Evolutionary conservation across 2,113 vertebrate genomes (phyloP).

Genomic region (Burhinus oedicnemus): DNA sequence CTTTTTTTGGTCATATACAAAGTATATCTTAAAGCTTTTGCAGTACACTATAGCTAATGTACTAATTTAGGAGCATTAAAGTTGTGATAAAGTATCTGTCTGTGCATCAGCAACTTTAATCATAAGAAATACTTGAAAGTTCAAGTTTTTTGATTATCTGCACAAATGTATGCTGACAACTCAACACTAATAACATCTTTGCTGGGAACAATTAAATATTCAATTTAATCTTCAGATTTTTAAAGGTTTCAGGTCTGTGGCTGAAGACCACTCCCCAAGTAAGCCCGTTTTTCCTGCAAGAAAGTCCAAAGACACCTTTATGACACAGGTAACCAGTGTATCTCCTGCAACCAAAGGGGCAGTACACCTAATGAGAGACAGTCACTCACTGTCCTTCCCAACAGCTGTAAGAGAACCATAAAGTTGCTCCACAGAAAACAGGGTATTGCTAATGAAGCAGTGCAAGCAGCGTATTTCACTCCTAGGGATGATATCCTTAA

Average conservation of each 20-base stretch:
- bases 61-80: not conserved
- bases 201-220: not conserved
- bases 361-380: not conserved
- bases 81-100: not conserved
- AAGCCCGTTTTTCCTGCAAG: not conserved
- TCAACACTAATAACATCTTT: not conserved
- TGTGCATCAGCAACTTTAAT: not conserved
- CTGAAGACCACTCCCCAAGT: not conserved
- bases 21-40: not conserved
- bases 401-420: not conserved
- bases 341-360: not conserved
- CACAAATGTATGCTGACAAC: not conserved
- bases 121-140: not conserved
- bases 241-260: not conserved
- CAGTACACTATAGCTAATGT: not conserved
- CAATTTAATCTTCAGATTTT: not conserved
- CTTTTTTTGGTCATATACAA: not conserved
- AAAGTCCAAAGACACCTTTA: not conserved
- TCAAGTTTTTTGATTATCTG: not conserved
- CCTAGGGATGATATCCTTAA: not conserved
- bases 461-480: not conserved
- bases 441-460: not conserved
- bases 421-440: not conserved
- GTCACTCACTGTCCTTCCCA: not conserved
- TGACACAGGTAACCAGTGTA: not conserved